Percentiles rank a stretch among this genome's conserved stretches.
Conservation (phyloP, 2,113 vertebrate genomes). For the Narcine bancroftii region DNA sequence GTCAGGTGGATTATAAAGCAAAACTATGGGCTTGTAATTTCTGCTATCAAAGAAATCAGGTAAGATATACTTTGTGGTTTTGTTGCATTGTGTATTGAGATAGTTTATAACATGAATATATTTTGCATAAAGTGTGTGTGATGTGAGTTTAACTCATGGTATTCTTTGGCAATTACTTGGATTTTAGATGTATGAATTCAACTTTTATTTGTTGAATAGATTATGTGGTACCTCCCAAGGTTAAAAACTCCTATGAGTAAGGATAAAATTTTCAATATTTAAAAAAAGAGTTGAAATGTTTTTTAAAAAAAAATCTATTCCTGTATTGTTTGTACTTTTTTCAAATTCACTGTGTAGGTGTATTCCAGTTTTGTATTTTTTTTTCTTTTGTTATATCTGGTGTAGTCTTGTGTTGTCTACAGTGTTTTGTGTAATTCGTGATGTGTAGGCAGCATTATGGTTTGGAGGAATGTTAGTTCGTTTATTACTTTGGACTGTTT, state of each 20-base stretch:
- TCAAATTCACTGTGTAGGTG: too few relatives aligned
- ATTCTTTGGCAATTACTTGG: not conserved
- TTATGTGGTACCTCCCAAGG: not conserved
- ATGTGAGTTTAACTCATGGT: not conserved
- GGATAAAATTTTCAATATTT: conserved; percentile 7
- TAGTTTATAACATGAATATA: not conserved
- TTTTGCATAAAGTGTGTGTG: not conserved
- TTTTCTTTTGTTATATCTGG: too few relatives aligned
- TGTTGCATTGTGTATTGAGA: not conserved
- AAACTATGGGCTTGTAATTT: conserved; percentile 99
- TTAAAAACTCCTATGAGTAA: not conserved
- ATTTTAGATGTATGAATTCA: not conserved
- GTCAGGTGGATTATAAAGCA: conserved; percentile 96
- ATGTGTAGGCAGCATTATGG: too few relatives aligned
- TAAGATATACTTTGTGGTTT: conserved; percentile 48
- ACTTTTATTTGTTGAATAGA: not conserved
- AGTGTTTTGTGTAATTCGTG: too few relatives aligned
- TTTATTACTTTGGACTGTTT: too few relatives aligned
- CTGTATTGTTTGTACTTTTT: too few relatives aligned
- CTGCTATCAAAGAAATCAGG: conserved; percentile 98
- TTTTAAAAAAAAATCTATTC: too few relatives aligned
- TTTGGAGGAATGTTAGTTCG: too few relatives aligned
- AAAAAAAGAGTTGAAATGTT: too few relatives aligned
- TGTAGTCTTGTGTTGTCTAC: too few relatives aligned
- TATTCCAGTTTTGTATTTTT: too few relatives aligned